Percentiles rank a stretch among this genome's conserved stretches.
These are phyloP conservation scores for Coleophora deauratella DNA, from an alignment of 2,888 invertebrate species.

Conservation along the genomic window DNA sequence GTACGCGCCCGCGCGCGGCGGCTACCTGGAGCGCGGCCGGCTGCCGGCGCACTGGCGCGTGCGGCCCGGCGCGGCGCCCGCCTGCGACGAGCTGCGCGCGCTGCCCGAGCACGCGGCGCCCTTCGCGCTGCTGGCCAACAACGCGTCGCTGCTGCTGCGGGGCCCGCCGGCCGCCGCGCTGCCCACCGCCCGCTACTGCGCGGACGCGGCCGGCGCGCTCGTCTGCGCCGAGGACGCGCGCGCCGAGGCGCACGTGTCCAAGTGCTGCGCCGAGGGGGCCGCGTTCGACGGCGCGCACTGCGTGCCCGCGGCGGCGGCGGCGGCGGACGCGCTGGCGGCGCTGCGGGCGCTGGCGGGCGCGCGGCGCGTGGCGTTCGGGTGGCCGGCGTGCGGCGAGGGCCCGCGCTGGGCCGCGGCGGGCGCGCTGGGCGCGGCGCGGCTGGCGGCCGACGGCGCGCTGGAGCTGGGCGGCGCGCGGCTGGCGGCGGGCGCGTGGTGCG, in stretches of 20 bases:
- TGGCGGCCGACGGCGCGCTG: slow-evolving; percentile 72
- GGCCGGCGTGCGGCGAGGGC: slow-evolving; percentile 67
- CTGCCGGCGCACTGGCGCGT: slow-evolving; percentile 68
- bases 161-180: slow-evolving; percentile 47
- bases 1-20: slow-evolving; percentile 64
- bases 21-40: slow-evolving; percentile 45
- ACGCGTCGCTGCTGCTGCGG: slow-evolving; percentile 76
- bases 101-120: slow-evolving; percentile 51
- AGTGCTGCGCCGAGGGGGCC: slow-evolving; percentile 79
- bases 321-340: slow-evolving; percentile 42
- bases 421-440: slow-evolving; percentile 61
- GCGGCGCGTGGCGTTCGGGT: slow-evolving; percentile 39
- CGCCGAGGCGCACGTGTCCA: slow-evolving; percentile 57
- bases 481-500: slow-evolving; percentile 58
- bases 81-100: slow-evolving; percentile 38
- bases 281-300: slow-evolving; percentile 45
- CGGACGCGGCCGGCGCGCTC: slow-evolving; percentile 77
- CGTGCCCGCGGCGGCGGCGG: slow-evolving; percentile 45
- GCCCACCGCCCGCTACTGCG: slow-evolving; percentile 77
- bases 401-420: slow-evolving; percentile 75
- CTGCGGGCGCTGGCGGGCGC: slow-evolving; percentile 34
- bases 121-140: slow-evolving; percentile 76
- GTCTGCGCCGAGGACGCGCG: slow-evolving; percentile 69
- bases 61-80: slow-evolving; percentile 46
- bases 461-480: slow-evolving; percentile 53